Evolutionary conservation across 2,888 invertebrate species (phyloP).

Genomic region (Caenorhabditis doughertyi): DNA sequence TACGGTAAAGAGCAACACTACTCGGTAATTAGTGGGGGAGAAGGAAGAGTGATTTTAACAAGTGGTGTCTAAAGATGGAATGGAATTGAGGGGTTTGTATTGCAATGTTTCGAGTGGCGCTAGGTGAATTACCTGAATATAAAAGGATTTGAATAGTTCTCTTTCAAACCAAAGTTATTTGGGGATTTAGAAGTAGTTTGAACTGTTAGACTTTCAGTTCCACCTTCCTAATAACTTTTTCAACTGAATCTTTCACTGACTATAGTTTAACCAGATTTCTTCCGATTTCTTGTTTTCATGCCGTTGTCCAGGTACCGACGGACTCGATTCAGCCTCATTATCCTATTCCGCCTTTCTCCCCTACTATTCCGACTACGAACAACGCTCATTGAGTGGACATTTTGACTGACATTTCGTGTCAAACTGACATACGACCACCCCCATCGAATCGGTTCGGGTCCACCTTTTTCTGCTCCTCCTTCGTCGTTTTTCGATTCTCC

Average conservation of each 20-base stretch:
- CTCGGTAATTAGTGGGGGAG: constrained; percentile 1
- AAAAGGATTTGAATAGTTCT: neutral
- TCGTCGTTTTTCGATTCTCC: too few relatives aligned
- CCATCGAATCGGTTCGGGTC: constrained; percentile 23
- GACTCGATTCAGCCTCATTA: constrained; percentile 33
- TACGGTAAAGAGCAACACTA: constrained; percentile 10
- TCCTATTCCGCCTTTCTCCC: constrained; percentile 13
- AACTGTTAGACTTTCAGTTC: neutral
- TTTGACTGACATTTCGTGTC: constrained; percentile 64
- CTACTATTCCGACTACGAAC: constrained; percentile 27
- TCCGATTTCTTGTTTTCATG: too few relatives aligned
- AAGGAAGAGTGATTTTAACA: neutral
- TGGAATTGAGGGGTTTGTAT: constrained; percentile 39
- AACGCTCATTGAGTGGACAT: constrained; percentile 61
- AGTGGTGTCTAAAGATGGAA: neutral
- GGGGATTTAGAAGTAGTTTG: neutral
- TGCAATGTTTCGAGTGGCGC: constrained; percentile 16
- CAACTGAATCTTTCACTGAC: too few relatives aligned
- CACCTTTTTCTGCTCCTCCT: constrained; percentile 48
- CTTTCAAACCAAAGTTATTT: too few relatives aligned
- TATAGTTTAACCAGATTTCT: too few relatives aligned
- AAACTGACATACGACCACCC: constrained; percentile 63
- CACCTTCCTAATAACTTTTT: too few relatives aligned
- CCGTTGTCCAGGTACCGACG: constrained; percentile 22
- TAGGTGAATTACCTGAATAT: constrained; percentile 5